A percentile compares a stretch with the other conserved stretches of the same genome.
Evolutionary conservation across 2,888 invertebrate genomes (phyloP).

Genomic region (Dryobotodes eremita): DNA sequence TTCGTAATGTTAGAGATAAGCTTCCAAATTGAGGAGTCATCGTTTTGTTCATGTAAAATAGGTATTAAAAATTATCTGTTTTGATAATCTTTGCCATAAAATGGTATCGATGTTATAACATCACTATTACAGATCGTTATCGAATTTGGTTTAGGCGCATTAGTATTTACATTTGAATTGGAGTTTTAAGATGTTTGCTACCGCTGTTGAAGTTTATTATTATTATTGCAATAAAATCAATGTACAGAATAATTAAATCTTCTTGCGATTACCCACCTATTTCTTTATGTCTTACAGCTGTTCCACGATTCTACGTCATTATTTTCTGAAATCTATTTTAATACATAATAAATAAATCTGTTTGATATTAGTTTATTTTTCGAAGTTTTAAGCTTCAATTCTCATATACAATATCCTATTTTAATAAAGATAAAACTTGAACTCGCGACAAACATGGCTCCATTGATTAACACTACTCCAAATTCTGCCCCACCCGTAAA

Average conservation of each 20-base stretch:
- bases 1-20: constrained; percentile 73
- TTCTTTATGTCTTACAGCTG: neutral
- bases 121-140: constrained; percentile 58
- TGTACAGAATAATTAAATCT: neutral
- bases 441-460: constrained; percentile 43
- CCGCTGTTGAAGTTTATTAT: constrained; percentile 2
- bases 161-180: constrained; percentile 43
- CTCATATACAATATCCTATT: constrained; percentile 3
- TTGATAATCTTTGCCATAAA: constrained; percentile 61
- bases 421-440: constrained; percentile 23
- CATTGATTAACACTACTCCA: constrained; percentile 53
- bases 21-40: constrained; percentile 63
- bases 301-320: neutral
- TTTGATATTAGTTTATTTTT: neutral
- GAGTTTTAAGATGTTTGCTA: constrained; percentile 32
- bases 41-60: constrained; percentile 62
- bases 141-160: constrained; percentile 31
- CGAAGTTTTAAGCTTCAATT: neutral
- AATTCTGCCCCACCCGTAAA: constrained; percentile 47
- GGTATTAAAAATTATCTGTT: constrained; percentile 60
- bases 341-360: too few species aligned
- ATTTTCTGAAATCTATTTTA: neutral
- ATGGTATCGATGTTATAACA: constrained; percentile 56
- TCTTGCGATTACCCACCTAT: neutral
- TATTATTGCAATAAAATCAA: constrained; percentile 9